Evolutionary conservation across 2,113 vertebrate genomes (phyloP).

Genomic region (Chiloscyllium plagiosum): DNA sequence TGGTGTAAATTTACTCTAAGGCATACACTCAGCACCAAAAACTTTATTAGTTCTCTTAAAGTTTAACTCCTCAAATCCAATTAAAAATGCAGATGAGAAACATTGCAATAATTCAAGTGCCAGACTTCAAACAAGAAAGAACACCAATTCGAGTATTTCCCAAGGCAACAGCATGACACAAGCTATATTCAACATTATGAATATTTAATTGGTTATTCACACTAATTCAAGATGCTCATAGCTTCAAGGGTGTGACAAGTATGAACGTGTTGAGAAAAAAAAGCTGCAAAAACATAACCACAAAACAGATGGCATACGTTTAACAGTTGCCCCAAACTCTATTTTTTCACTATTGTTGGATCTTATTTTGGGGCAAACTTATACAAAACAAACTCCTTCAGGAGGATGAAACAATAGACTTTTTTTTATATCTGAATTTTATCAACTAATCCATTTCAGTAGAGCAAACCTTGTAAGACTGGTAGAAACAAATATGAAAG

Average conservation of each 20-base stretch:
- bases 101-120: neutral
- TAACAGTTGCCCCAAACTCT: neutral
- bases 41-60: neutral
- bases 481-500: neutral
- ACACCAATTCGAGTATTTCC: neutral
- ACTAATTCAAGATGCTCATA: neutral
- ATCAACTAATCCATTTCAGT: neutral
- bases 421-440: neutral
- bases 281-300: neutral
- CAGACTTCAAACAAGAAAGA: constrained; percentile 2
- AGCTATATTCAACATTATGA: neutral
- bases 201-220: neutral
- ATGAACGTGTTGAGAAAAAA: neutral
- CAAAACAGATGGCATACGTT: neutral
- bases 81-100: neutral
- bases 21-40: neutral
- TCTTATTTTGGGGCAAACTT: neutral
- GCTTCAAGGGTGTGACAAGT: constrained; percentile 6
- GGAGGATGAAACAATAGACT: too few relatives aligned
- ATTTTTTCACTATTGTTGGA: neutral
- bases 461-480: neutral
- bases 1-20: neutral
- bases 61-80: neutral
- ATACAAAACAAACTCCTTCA: neutral
- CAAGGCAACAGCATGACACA: neutral